phyloP scores from a whole-genome alignment of 2,113 vertebrate species.

The Amphiprion ocellaris region DNA sequence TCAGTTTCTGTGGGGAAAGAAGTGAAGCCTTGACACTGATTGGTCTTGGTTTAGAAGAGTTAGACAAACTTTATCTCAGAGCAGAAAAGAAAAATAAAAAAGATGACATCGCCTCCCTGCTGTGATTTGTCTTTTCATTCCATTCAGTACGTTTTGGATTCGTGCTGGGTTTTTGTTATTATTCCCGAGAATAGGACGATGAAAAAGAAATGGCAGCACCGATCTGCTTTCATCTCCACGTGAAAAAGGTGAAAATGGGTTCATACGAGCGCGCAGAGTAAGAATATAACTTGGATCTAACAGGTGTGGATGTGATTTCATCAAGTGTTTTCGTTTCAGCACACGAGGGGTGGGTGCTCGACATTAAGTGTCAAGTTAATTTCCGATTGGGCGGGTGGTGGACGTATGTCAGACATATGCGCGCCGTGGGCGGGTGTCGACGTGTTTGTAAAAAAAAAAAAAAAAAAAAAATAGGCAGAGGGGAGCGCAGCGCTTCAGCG shows the following conservation, averaged over 20 bases:
- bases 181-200: neutral
- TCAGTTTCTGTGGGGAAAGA: neutral
- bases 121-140: neutral
- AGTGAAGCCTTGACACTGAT: neutral
- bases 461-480: slow-evolving; percentile 11
- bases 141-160: neutral
- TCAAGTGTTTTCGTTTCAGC: slow-evolving; percentile 22
- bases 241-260: neutral
- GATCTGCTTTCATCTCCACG: slow-evolving; percentile 6
- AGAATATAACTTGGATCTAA: slow-evolving; percentile 35
- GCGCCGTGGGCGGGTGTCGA: slow-evolving; percentile 80
- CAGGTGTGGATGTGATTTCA: slow-evolving; percentile 42
- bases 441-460: slow-evolving; percentile 55
- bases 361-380: slow-evolving; percentile 61
- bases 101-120: neutral
- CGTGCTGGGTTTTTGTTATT: neutral
- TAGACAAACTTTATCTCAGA: neutral
- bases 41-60: neutral
- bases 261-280: neutral
- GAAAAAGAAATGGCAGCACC: neutral
- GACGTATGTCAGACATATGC: slow-evolving; percentile 81
- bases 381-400: slow-evolving; percentile 73
- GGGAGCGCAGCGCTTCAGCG: slow-evolving; percentile 61
- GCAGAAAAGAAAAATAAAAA: neutral
- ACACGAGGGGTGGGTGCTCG: slow-evolving; percentile 31